A percentile compares a stretch with the other conserved stretches of the same genome.
These are phyloP conservation scores for Nematolebias whitei DNA, from an alignment of 2,113 vertebrate species.

Conservation along the genomic window DNA sequence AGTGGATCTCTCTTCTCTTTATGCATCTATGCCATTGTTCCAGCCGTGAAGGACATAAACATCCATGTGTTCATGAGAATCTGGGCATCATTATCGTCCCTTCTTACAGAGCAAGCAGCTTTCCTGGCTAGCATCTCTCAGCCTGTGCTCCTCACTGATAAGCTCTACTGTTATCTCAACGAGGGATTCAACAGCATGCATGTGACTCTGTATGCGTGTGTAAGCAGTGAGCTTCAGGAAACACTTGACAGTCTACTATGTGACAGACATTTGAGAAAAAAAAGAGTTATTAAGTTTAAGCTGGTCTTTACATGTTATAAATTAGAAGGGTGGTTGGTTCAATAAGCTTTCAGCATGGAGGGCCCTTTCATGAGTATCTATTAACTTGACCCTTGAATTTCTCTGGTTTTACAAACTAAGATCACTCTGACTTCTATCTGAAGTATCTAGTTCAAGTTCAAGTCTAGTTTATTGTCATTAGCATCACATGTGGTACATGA, in stretches of 20 bases:
- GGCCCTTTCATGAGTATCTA: no score
- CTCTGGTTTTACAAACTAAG: no score
- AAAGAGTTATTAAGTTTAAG: neutral
- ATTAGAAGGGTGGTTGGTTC: neutral
- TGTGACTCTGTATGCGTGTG: conserved; percentile 12
- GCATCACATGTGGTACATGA: no score
- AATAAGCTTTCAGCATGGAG: no score
- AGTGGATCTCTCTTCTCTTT: conserved; percentile 11
- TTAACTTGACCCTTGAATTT: no score
- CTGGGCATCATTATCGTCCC: conserved; percentile 48
- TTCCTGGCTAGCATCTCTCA: conserved; percentile 52
- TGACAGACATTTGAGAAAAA: neutral
- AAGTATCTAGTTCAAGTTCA: no score
- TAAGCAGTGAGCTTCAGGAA: neutral
- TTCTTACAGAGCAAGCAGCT: conserved; percentile 41
- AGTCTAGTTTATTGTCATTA: no score
- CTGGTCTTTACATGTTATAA: neutral
- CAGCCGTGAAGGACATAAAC: conserved; percentile 24
- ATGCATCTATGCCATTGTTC: conserved; percentile 37
- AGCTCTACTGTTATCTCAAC: conserved; percentile 58
- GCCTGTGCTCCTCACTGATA: conserved; percentile 58
- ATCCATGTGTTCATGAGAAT: conserved; percentile 29
- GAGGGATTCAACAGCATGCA: conserved; percentile 39
- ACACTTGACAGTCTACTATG: no score
- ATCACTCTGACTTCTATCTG: no score